A percentile compares a stretch with the other conserved stretches of the same genome.
Evolutionary conservation across 2,888 invertebrate species (phyloP).

Genomic region (Sarcophaga carnaria): DNA sequence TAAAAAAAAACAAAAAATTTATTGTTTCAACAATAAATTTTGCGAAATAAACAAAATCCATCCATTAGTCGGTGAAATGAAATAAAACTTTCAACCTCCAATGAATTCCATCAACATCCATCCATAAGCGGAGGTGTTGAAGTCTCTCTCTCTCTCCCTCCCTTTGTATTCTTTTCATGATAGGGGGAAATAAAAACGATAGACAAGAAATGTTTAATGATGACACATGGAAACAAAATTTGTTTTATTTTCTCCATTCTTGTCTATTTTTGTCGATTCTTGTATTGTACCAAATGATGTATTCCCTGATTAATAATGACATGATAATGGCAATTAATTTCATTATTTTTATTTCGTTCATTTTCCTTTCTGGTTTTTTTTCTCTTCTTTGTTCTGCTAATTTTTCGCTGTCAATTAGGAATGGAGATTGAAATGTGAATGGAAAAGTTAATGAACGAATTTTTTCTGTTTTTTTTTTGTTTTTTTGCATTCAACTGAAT

Average conservation of each 20-base stretch:
- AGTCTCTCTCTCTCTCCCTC: background rate
- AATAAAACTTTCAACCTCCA: conserved; percentile 27
- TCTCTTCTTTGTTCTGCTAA: too few relatives aligned
- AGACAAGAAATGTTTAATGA: background rate
- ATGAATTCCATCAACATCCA: background rate
- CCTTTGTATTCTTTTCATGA: too few relatives aligned
- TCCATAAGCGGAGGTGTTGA: conserved; percentile 11
- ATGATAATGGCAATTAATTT: conserved; percentile 43
- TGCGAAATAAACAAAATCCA: too few relatives aligned
- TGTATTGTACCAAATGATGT: background rate
- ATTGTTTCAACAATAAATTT: too few relatives aligned
- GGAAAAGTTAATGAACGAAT: background rate
- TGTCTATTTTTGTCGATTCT: conserved; percentile 3
- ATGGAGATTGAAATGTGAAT: background rate
- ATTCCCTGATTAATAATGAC: conserved; percentile 35
- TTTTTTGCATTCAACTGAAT: too few relatives aligned
- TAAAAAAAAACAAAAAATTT: too few relatives aligned
- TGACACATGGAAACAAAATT: background rate
- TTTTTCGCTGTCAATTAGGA: too few relatives aligned
- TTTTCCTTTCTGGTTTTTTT: background rate
- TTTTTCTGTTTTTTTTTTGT: too few relatives aligned
- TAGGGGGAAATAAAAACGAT: background rate
- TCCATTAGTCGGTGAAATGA: background rate
- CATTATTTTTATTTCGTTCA: background rate
- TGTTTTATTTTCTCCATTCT: background rate